These are phyloP conservation scores for cat (Felis catus) DNA, from an alignment of 2,113 vertebrate species.

Conservation along the genomic window F.catus_Fca126_mat1.0 CM031414.1:121585501-121586000, in stretches of 20 bases:
- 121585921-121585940: not conserved
- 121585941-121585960: not conserved
- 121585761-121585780: not conserved
- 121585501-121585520: not conserved
- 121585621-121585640: not conserved
- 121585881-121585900: not conserved
- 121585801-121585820: not conserved
- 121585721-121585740: not conserved
- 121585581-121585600: not conserved
- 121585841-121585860: not conserved
- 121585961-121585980: not conserved
- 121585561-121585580: not conserved
- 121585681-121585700: slow-evolving; percentile 8
- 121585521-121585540: too few species aligned
- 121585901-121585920: not conserved
- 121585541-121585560: not conserved
- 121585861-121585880: not conserved
- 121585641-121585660: not conserved
- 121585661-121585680: not conserved
- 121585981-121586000: not conserved
- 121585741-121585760: not conserved
- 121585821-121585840: not conserved
- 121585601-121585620: not conserved
- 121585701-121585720: not conserved
- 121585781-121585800: not conserved